These are phyloP conservation scores for Scaptomyza cyrtandrae DNA, from an alignment of 2,888 invertebrate genomes.

Conservation along the genomic window DNA sequence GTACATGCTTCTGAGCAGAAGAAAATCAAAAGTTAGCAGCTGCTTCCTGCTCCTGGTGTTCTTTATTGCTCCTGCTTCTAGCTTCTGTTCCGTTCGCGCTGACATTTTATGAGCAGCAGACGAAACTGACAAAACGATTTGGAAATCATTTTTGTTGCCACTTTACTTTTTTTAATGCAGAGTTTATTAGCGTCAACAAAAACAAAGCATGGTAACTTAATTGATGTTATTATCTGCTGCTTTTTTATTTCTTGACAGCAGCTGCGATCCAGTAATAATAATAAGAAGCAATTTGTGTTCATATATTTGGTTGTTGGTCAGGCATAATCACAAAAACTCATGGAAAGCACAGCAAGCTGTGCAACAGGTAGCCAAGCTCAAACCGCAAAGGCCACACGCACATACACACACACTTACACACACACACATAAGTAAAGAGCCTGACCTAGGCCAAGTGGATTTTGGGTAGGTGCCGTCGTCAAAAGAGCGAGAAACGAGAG, in stretches of 20 bases:
- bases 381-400: constrained; percentile 67
- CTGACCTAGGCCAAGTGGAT: constrained; percentile 79
- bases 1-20: neutral
- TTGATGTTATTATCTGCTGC: constrained; percentile 69
- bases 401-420: constrained; percentile 9
- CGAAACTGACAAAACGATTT: constrained; percentile 44
- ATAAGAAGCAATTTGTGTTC: constrained; percentile 61
- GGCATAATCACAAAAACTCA: neutral
- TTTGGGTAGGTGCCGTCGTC: constrained; percentile 71
- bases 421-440: constrained; percentile 35
- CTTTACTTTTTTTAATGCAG: constrained; percentile 23
- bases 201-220: constrained; percentile 71
- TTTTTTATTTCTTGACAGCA: constrained; percentile 43
- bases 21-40: constrained; percentile 36
- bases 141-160: constrained; percentile 51
- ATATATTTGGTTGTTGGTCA: constrained; percentile 4
- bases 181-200: constrained; percentile 63
- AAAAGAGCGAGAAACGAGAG: constrained; percentile 2
- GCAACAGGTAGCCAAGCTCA: constrained; percentile 70
- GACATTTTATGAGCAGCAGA: constrained; percentile 53
- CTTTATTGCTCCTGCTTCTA: constrained; percentile 2
- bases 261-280: constrained; percentile 70
- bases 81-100: constrained; percentile 31
- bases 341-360: constrained; percentile 13
- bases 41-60: constrained; percentile 39